Base-by-base conservation (phyloP, 2,888 invertebrate genomes). In the Amaurobius ferox region DNA sequence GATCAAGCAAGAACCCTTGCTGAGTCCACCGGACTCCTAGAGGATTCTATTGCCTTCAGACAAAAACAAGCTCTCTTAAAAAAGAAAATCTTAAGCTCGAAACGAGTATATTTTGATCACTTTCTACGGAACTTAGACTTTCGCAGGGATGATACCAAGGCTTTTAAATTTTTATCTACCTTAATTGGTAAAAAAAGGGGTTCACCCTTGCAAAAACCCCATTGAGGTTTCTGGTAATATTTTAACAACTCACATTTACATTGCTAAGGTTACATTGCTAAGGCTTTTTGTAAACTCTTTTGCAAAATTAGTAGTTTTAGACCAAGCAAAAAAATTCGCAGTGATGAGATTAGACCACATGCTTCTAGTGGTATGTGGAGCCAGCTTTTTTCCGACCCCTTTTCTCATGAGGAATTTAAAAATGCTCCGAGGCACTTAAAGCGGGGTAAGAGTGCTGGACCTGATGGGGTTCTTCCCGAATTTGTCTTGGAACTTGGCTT, bases 361-460 rank as follows among this genome's bases (percentile, higher is more conserved):
- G n/a, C 16, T 44, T 13, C 44, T 11, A 44, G 9, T 44, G 16
- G 44, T 11, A 13, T 44, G 9, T 32, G 39, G 39, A 35, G 39
- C 19, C n/a, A 32, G n/a, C 39, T 40, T 68, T 68, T 68, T 26
- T 68, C 40, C n/a, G 28, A 28, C 16, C 68, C 39, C 35, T 40
- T 68, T 26, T 35, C 68, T 16, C 3, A 23, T 39, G 6, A 40
- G 32, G 68, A 68, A 39, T 68, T 68, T 68, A 16, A 28, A 39
- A 26, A 28, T 35, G 39, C 30, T 32, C 11, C 39, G 30, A 16
- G 26, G 7, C 23, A 32, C 7, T 23, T 68, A n/a, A n/a, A 19
- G 16, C n/a, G 40, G 26, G 40, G 68, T 6, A 40, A 68, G 40
- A 68, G 68, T 39, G 68, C 40, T 68, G 40, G 68, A 35, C 35